Evolutionary conservation across 2,888 invertebrate genomes (phyloP).

Genomic region (Coronaproctus castanopsis): DNA sequence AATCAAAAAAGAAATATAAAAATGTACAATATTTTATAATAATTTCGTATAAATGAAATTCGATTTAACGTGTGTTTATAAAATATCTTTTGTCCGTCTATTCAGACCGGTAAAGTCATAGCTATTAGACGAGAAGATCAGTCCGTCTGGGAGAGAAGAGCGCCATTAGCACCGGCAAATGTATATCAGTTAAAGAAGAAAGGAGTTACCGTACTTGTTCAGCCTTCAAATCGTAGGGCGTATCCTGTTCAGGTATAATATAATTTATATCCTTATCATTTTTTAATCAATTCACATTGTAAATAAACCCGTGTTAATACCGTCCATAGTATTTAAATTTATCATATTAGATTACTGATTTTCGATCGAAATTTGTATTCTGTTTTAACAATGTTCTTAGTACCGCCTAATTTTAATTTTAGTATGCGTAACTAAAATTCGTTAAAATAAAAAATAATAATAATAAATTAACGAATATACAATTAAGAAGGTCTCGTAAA

Average conservation of each 20-base stretch:
- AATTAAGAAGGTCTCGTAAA: too few relatives aligned
- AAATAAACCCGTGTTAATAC: neutral
- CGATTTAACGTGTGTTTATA: too few relatives aligned
- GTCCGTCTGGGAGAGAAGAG: constrained; percentile 87
- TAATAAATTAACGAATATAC: too few relatives aligned
- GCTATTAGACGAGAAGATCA: constrained; percentile 82
- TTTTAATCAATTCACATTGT: neutral
- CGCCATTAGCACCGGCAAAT: constrained; percentile 80
- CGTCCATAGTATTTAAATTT: neutral
- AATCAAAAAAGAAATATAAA: too few relatives aligned
- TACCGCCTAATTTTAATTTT: too few relatives aligned
- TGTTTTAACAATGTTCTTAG: too few relatives aligned
- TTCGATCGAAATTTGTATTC: too few relatives aligned
- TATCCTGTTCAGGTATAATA: constrained; percentile 74
- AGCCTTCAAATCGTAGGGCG: constrained; percentile 91
- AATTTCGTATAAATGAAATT: too few relatives aligned
- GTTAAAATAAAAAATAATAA: too few relatives aligned
- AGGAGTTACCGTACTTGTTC: constrained; percentile 87
- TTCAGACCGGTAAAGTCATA: constrained; percentile 39
- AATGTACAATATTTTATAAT: too few relatives aligned
- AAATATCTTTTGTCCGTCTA: too few relatives aligned
- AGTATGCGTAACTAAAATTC: too few relatives aligned
- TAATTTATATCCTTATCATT: neutral
- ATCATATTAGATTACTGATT: neutral
- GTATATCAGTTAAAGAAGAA: constrained; percentile 68